These are phyloP conservation scores for Calypte anna DNA, from an alignment of 2,113 vertebrate genomes.

Conservation along the genomic window DNA sequence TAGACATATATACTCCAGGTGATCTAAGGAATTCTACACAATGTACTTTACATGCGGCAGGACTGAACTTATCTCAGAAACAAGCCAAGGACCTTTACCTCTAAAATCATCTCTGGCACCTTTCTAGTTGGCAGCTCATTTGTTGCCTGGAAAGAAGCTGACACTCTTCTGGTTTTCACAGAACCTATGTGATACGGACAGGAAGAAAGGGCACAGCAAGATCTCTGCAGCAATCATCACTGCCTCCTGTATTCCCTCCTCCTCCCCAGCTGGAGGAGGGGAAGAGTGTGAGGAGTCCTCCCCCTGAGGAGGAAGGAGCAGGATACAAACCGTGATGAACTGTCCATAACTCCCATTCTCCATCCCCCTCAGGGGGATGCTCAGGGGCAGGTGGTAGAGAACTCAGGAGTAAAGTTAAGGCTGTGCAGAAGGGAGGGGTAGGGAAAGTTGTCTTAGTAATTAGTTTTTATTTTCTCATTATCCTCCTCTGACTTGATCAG, in stretches of 20 bases:
- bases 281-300: too few species aligned
- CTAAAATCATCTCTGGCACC: background rate
- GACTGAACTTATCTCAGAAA: background rate
- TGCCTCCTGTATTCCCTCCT: background rate
- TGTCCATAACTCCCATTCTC: background rate
- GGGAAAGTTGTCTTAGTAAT: background rate
- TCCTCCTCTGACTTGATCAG: background rate
- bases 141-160: background rate
- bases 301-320: too few species aligned
- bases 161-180: background rate
- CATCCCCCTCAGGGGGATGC: fast-evolving
- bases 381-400: background rate
- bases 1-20: background rate
- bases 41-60: background rate
- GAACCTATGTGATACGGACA: background rate
- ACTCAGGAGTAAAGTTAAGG: background rate
- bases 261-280: too few species aligned
- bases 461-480: background rate
- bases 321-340: background rate
- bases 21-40: background rate
- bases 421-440: background rate
- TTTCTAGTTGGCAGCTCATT: background rate
- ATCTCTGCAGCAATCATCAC: background rate
- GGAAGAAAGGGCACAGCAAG: background rate
- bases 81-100: background rate